Evolutionary conservation across 1,140 invertebrate species (phyloP).

Genomic region (Drosophila navojoa): DNA sequence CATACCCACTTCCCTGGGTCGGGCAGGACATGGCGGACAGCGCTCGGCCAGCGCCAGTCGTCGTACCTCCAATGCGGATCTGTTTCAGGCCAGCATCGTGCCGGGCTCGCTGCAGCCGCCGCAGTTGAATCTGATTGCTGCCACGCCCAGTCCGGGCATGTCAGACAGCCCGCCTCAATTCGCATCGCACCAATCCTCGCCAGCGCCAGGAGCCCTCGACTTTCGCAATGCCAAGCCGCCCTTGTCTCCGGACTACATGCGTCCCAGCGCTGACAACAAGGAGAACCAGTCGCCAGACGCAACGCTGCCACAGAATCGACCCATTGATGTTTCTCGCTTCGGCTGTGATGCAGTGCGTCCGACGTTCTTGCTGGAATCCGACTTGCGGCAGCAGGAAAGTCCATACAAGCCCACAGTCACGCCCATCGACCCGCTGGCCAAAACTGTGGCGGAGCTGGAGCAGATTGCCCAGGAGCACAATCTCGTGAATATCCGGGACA

Average conservation of each 20-base stretch:
- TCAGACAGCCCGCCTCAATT: slow-evolving; percentile 55
- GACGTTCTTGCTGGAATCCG: slow-evolving; percentile 48
- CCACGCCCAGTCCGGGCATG: slow-evolving; percentile 60
- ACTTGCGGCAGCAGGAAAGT: slow-evolving; percentile 43
- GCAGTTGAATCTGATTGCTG: slow-evolving; percentile 72
- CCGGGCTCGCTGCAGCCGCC: slow-evolving; percentile 62
- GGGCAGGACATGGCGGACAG: slow-evolving; percentile 36
- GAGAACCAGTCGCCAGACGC: slow-evolving; percentile 42
- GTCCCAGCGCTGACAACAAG: slow-evolving; percentile 71
- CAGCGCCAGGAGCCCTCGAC: slow-evolving; percentile 56
- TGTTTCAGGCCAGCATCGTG: slow-evolving; percentile 67
- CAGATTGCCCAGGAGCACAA: slow-evolving; percentile 65
- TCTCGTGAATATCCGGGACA: slow-evolving; percentile 68
- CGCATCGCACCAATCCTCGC: slow-evolving; percentile 55
- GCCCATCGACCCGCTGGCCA: slow-evolving; percentile 61
- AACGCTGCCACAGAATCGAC: slow-evolving; percentile 69
- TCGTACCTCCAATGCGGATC: slow-evolving; percentile 74
- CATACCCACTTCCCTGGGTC: slow-evolving; percentile 55
- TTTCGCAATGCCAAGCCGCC: slow-evolving; percentile 73
- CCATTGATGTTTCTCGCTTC: slow-evolving; percentile 77
- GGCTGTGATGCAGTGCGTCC: slow-evolving; percentile 66
- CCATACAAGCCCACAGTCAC: slow-evolving; percentile 60
- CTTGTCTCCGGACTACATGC: slow-evolving; percentile 73
- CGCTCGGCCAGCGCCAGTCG: slow-evolving; percentile 74
- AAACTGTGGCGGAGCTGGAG: slow-evolving; percentile 69